These are phyloP conservation scores for Nothocercus nigrocapillus DNA, from an alignment of 2,113 vertebrate species.

Conservation along the genomic window DNA sequence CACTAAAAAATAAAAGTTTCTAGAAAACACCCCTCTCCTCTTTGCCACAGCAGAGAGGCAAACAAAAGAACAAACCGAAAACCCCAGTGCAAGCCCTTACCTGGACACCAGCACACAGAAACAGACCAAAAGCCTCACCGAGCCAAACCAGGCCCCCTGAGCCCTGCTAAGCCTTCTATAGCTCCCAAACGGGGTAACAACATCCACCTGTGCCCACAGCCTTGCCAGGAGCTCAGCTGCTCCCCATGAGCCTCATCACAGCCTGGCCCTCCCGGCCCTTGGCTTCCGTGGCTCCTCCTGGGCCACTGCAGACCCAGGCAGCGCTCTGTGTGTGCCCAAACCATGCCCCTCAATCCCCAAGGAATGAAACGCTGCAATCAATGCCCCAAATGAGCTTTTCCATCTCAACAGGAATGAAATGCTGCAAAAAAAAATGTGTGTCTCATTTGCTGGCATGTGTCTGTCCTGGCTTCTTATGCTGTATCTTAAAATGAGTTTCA, in stretches of 20 bases:
- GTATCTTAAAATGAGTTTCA: neutral
- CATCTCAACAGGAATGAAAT: neutral
- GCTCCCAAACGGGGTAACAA: neutral
- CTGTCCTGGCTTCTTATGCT: rapidly evolving
- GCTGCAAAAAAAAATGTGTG: neutral
- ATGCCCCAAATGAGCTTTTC: neutral
- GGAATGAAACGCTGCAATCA: neutral
- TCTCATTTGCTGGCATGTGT: neutral
- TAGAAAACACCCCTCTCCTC: rapidly evolving
- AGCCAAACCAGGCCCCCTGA: rapidly evolving
- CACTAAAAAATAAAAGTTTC: neutral
- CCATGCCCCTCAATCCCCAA: neutral
- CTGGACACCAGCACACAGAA: neutral
- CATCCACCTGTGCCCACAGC: neutral
- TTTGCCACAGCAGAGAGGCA: rapidly evolving
- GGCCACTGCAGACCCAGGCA: neutral
- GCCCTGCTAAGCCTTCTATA: neutral
- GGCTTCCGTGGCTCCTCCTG: rapidly evolving
- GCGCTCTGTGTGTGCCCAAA: neutral
- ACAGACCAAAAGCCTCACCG: rapidly evolving
- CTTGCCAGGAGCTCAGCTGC: neutral
- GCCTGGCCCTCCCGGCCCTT: neutral
- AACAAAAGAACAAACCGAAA: rapidly evolving
- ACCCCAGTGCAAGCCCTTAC: neutral
- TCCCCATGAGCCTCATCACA: rapidly evolving